Base-by-base conservation (phyloP, 2,113 vertebrate genomes). In the Ammodytes marinus region DNA sequence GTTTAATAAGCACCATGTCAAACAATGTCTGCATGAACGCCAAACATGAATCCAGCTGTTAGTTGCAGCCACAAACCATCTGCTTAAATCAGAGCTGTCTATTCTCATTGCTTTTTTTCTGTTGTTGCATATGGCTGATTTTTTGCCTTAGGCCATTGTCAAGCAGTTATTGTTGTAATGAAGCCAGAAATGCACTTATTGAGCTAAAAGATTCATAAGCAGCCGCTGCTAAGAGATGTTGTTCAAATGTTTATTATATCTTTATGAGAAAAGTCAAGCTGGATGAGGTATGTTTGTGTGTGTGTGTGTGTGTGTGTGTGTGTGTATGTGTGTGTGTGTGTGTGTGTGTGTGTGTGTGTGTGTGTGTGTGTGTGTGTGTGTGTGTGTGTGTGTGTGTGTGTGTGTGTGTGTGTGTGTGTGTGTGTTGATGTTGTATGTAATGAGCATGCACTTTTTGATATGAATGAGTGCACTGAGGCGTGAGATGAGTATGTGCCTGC, bases 401-500 rank as follows among this genome's bases (percentile, higher is more conserved):
- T 80, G 73, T 85, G 75, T 84, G 72, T 69, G 66, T 79, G 78
- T 65, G 74, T 69, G 74, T 74, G 83, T 81, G 83, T 87, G 88
- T 87, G 80, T 87, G 73, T 69, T 68, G 83, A 78, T 78, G 77
- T 90, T 85, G 79, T 88, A 85, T 89, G 88, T 93, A 91, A 88
- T 89, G 91, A 93, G 93, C 92, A 92, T 90, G 88, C 89, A 84
- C 91, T 90, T 90, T 27, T 87, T 88, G 86, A 90, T 91, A 84
- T 94, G 92, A 94, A 94, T 94, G 92, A 92, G 89, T 81, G 86
- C 93, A 91, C 86, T 76, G 89, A 92, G 87, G 89, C 92, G 79
- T 94, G 93, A 92, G 93, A 94, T 94, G 92, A 93, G 90, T 91
- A 87, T 93, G 90, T 91, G 92, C 83, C 87, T 87, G 86, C 91